Percentiles rank a stretch among this genome's conserved stretches.
Conservation (phyloP, 1,140 invertebrate species). For the Oedothorax gibbosus region DNA sequence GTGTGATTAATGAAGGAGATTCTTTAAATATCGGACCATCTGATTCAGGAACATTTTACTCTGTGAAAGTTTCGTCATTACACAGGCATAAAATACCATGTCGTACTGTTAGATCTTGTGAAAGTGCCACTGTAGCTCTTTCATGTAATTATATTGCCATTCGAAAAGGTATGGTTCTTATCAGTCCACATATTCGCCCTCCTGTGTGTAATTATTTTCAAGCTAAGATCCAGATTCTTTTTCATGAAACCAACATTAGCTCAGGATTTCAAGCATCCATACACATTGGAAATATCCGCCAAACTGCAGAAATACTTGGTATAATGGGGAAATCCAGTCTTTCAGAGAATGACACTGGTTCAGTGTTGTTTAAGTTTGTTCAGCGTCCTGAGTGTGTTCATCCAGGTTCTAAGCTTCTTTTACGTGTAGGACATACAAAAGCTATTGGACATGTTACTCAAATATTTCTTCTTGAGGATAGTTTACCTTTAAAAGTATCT, state of each 20-base stretch:
- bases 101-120: slow-evolving; percentile 85
- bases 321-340: slow-evolving; percentile 75
- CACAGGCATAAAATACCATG: slow-evolving; percentile 92
- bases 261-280: slow-evolving; percentile 93
- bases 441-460: slow-evolving; percentile 92
- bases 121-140: slow-evolving; percentile 90
- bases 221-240: slow-evolving; percentile 87
- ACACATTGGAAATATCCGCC: slow-evolving; percentile 93
- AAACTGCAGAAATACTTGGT: slow-evolving; percentile 86
- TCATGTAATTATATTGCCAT: slow-evolving; percentile 70
- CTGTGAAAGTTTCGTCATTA: slow-evolving; percentile 83
- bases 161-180: slow-evolving; percentile 82
- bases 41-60: slow-evolving; percentile 83
- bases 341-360: slow-evolving; percentile 85
- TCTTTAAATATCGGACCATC: slow-evolving; percentile 82
- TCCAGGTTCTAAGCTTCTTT: slow-evolving; percentile 85
- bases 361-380: slow-evolving; percentile 89
- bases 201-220: slow-evolving; percentile 66
- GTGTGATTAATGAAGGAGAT: slow-evolving; percentile 86
- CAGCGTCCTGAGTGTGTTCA: slow-evolving; percentile 92
- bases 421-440: slow-evolving; percentile 89
- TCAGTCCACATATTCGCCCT: slow-evolving; percentile 37
- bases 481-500: slow-evolving; percentile 57
- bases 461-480: slow-evolving; percentile 76
- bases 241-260: slow-evolving; percentile 85